Conservation (phyloP, 2,797 vertebrate species). For the Lagocephalus sceleratus region DNA sequence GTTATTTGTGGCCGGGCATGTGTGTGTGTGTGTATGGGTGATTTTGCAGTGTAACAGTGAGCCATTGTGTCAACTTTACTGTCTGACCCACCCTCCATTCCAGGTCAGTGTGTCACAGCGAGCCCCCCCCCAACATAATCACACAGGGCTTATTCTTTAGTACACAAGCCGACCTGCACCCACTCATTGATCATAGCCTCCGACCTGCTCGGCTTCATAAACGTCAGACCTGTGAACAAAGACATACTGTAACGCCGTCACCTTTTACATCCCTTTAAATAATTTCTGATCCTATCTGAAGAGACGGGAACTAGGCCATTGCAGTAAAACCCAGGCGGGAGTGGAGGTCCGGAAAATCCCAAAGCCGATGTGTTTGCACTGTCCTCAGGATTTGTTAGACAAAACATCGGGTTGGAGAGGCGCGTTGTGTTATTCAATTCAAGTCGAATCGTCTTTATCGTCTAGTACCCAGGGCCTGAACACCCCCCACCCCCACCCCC, state of each 20-base stretch:
- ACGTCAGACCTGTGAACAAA: conserved; percentile 12
- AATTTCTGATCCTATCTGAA: conserved; percentile 2
- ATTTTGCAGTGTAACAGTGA: conserved; percentile 14
- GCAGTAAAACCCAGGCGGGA: background rate
- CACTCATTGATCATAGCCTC: background rate
- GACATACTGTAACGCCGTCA: conserved; percentile 9
- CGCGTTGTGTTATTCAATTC: background rate
- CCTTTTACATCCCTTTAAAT: conserved; percentile 7
- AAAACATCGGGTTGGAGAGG: conserved; percentile 61
- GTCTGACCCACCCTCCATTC: conserved; percentile 41
- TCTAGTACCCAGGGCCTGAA: background rate
- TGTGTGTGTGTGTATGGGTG: no score
- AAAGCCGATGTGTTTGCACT: conserved; percentile 12
- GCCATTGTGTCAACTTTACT: conserved; percentile 5
- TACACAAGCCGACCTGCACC: conserved; percentile 12
- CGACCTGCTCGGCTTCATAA: conserved; percentile 21
- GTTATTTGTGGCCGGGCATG: background rate
- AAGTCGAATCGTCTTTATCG: no score
- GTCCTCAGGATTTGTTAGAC: conserved; percentile 62
- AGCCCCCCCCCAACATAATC: conserved; percentile 53
- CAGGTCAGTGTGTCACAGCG: conserved; percentile 51
- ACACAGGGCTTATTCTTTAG: conserved; percentile 42
- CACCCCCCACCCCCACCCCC: no score
- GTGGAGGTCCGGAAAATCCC: background rate
- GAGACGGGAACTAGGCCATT: background rate